A percentile compares a stretch with the other conserved stretches of the same genome.
Conservation (phyloP, 2,113 vertebrate genomes). For the Perca flavescens region DNA sequence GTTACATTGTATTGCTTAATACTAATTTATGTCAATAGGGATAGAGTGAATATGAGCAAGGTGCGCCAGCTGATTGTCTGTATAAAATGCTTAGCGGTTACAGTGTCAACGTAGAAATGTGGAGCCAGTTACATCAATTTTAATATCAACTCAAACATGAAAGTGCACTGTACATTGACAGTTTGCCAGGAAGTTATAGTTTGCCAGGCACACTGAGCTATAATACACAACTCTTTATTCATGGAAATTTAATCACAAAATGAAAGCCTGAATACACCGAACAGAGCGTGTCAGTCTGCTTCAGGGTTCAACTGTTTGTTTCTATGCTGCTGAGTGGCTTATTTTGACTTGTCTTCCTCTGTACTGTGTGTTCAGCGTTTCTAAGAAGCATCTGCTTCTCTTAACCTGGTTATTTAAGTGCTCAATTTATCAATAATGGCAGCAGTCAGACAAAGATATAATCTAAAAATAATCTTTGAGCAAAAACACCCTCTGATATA, state of each 20-base stretch:
- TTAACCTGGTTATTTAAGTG: background rate
- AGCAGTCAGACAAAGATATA: background rate
- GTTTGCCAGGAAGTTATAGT: no score
- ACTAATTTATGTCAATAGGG: background rate
- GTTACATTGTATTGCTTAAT: background rate
- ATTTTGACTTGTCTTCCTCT: background rate
- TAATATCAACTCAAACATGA: background rate
- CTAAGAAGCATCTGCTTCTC: background rate
- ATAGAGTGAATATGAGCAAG: background rate
- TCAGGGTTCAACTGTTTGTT: background rate
- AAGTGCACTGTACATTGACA: background rate
- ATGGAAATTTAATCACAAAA: background rate
- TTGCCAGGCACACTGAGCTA: background rate
- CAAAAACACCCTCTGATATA: background rate
- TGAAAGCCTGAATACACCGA: background rate
- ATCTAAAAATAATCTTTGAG: no score
- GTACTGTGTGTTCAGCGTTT: background rate
- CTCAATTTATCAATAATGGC: background rate
- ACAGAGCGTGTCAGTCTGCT: background rate
- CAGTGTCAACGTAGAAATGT: background rate
- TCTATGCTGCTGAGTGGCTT: background rate
- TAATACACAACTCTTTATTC: background rate
- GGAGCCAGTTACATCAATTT: background rate
- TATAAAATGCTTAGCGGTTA: background rate
- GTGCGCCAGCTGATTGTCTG: background rate